A percentile compares a stretch with the other conserved stretches of the same genome.
Evolutionary conservation across 2,888 invertebrate genomes (phyloP).

Genomic region (Ectropis crepuscularia): DNA sequence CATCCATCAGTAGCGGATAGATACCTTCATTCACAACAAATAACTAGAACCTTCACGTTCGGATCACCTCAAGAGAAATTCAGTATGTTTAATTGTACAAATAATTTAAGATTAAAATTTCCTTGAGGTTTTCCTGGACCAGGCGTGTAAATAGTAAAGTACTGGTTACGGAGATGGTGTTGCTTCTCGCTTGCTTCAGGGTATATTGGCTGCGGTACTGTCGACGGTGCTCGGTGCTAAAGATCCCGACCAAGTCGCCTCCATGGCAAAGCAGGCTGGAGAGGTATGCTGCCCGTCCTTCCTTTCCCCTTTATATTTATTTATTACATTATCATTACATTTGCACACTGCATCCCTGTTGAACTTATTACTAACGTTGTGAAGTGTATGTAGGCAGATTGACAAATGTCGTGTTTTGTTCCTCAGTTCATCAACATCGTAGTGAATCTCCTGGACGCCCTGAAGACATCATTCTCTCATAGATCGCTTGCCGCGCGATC

Average conservation of each 20-base stretch:
- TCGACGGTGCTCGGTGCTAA: constrained; percentile 95
- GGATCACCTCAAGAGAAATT: constrained; percentile 68
- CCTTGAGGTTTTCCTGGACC: constrained; percentile 68
- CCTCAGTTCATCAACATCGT: constrained; percentile 95
- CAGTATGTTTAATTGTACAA: constrained; percentile 13
- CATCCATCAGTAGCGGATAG: constrained; percentile 66
- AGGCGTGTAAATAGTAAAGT: constrained; percentile 78
- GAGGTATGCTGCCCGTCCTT: constrained; percentile 91
- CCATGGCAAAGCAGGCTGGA: constrained; percentile 97
- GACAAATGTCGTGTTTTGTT: constrained; percentile 13
- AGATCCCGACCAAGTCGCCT: constrained; percentile 96
- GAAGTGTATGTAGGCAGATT: constrained; percentile 1
- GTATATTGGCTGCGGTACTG: constrained; percentile 96
- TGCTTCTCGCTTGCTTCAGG: constrained; percentile 90
- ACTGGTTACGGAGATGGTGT: constrained; percentile 82
- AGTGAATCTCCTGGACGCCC: constrained; percentile 94
- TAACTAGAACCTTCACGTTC: constrained; percentile 67
- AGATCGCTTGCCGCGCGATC: constrained; percentile 93
- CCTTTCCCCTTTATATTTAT: constrained; percentile 65
- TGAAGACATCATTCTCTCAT: constrained; percentile 97
- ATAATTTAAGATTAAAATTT: constrained; percentile 33
- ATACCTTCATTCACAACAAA: constrained; percentile 65
- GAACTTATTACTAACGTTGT: not conserved
- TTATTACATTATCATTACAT: constrained; percentile 25
- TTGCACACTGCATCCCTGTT: constrained; percentile 11